Evolutionary conservation across 1,140 invertebrate species (phyloP), one percentile per base, ranked within the genome.

Genomic region (Sycobia sp.): DNA sequence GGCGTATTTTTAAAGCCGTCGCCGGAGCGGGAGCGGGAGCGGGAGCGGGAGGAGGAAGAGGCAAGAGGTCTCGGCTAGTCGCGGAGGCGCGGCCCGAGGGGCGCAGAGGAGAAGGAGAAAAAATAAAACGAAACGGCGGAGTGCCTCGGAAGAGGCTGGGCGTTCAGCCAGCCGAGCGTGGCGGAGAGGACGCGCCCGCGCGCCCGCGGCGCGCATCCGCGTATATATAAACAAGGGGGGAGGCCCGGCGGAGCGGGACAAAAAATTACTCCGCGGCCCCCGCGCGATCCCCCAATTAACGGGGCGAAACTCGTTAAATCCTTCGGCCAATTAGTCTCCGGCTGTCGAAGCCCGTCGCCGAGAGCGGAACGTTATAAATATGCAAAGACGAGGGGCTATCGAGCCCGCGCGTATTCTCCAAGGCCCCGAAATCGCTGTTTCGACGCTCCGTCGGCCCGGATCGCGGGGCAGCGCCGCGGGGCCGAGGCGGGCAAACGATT

Each of bases 221-320:
- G 3, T n/a, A n/a, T n/a, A n/a, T n/a, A n/a, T n/a, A n/a, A n/a
- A n/a, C n/a, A n/a, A n/a, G n/a, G n/a, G n/a, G n/a, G 22, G n/a
- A 47, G 18, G 16, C 29, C 22, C 53, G 18, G 53, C 53, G 53
- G 25, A 41, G 18, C 7, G 23, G 32, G 23, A 43, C 51, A 27
- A 55, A 41, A 55, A 55, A 51, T 23, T 49, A 20, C 27, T 49
- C 23, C 10, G 11, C 49, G 29, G 29, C 29, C 23, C 16, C 25
- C 20, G 3, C 57, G 57, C 47, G 44, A 62, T 62, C 50, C 27
- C 38, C 59, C 59, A 62, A 62, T 62, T 62, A 51, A 62, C 59
- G 59, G 39, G 9, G 8, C 59, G 50, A 61, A 41, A 44, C 58
- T 61, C 39, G 58, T 60, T 53, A 60, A 54, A 47, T 62, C 39